These are phyloP conservation scores for Mesembrinibis cayennensis DNA, from an alignment of 2,113 vertebrate species.

Conservation along the genomic window DNA sequence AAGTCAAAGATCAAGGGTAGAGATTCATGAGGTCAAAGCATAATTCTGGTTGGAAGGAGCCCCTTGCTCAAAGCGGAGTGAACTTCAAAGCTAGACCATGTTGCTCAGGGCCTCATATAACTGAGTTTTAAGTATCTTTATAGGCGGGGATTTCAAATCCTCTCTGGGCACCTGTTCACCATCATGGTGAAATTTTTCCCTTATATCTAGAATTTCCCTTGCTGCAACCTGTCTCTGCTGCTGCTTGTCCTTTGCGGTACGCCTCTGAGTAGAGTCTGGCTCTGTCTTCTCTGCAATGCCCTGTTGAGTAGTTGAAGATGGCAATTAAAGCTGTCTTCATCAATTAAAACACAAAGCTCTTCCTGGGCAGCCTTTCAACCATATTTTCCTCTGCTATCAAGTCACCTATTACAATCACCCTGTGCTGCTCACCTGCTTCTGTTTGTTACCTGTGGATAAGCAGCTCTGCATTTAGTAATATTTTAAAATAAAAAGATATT, in stretches of 20 bases:
- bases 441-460: background rate
- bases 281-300: background rate
- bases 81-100: background rate
- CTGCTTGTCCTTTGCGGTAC: background rate
- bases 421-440: background rate
- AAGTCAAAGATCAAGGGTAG: background rate
- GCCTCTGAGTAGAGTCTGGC: background rate
- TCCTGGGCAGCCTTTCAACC: background rate
- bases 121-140: background rate
- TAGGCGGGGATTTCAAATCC: background rate
- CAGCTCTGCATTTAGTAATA: background rate
- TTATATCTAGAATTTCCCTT: background rate
- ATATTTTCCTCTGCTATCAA: background rate
- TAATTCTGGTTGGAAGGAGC: background rate
- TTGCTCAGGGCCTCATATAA: background rate
- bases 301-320: accelerated
- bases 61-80: background rate
- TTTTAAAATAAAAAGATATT: background rate
- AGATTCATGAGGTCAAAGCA: background rate
- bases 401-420: background rate
- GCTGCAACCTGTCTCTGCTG: background rate
- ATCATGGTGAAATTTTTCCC: accelerated
- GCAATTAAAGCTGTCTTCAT: background rate
- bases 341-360: background rate
- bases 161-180: background rate